Conservation (phyloP, 2,113 vertebrate species). For the Vombatus ursinus region DNA sequence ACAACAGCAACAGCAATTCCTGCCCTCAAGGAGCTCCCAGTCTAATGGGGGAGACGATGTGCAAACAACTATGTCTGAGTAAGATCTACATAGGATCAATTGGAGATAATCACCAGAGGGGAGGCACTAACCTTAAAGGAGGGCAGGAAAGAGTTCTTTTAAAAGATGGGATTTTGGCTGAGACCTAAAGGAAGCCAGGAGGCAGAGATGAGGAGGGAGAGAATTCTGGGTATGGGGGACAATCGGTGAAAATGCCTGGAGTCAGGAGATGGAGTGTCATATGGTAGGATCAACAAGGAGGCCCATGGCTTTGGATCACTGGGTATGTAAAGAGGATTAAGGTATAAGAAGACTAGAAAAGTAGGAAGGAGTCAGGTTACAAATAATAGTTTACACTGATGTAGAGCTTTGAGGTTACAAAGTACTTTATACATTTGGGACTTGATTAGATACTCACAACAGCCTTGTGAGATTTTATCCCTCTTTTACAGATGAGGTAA, state of each 20-base stretch:
- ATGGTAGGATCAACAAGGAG: background rate
- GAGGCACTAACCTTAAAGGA: background rate
- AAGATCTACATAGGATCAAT: background rate
- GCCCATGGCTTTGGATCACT: background rate
- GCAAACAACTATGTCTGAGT: background rate
- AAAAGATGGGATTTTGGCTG: no score
- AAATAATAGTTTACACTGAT: background rate
- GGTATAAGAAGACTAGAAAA: background rate
- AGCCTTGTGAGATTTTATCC: background rate
- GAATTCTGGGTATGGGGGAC: background rate
- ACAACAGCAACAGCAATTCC: background rate
- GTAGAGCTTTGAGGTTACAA: background rate
- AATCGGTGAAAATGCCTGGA: background rate
- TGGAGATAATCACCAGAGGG: background rate
- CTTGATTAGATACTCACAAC: background rate
- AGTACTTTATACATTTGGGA: background rate
- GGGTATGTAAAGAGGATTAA: background rate
- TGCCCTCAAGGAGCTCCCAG: background rate
- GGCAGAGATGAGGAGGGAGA: background rate
- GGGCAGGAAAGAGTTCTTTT: no score
- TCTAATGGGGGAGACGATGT: background rate
- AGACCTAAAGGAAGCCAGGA: background rate
- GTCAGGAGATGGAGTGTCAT: background rate
- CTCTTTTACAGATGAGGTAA: background rate
- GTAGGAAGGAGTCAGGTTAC: background rate